phyloP scores from a whole-genome alignment of 30 jellyfish, hydroid and myxozoan species.

The Hydra vulgaris region DNA sequence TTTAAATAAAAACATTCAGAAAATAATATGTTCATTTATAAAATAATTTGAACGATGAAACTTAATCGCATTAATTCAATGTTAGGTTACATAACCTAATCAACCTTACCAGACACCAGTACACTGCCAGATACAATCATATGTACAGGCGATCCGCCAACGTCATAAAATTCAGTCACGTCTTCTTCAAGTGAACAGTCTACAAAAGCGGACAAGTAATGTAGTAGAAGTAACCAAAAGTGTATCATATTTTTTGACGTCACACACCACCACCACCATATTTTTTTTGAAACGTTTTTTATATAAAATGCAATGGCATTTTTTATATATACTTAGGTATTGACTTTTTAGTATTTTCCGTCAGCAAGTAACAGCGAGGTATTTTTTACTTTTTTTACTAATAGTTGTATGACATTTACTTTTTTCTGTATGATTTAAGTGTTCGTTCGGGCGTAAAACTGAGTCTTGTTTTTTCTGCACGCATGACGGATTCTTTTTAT shows the following conservation, averaged over 20 bases:
- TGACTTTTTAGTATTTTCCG: background rate
- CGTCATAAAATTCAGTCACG: constrained; percentile 21
- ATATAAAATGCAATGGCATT: background rate
- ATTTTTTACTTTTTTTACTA: too few species aligned
- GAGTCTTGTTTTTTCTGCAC: background rate
- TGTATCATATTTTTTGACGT: background rate
- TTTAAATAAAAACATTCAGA: too few species aligned
- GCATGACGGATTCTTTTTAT: background rate
- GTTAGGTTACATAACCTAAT: background rate
- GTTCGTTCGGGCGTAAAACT: background rate
- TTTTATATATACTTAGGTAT: background rate
- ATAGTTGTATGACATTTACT: background rate
- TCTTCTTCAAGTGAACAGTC: constrained; percentile 4
- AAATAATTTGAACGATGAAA: background rate
- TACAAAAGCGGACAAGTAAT: background rate
- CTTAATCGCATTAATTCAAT: background rate
- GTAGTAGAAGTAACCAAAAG: background rate
- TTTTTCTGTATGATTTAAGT: background rate
- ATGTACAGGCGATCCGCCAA: constrained; percentile 17
- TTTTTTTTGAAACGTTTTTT: too few species aligned
- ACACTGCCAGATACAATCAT: constrained; percentile 30
- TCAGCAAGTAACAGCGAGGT: background rate
- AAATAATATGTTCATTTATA: background rate
- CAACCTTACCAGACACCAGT: constrained; percentile 16
- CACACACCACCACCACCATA: background rate